These are phyloP conservation scores for Brachypalpus laphriformis DNA, from an alignment of 2,888 invertebrate species.

Conservation along the genomic window DNA sequence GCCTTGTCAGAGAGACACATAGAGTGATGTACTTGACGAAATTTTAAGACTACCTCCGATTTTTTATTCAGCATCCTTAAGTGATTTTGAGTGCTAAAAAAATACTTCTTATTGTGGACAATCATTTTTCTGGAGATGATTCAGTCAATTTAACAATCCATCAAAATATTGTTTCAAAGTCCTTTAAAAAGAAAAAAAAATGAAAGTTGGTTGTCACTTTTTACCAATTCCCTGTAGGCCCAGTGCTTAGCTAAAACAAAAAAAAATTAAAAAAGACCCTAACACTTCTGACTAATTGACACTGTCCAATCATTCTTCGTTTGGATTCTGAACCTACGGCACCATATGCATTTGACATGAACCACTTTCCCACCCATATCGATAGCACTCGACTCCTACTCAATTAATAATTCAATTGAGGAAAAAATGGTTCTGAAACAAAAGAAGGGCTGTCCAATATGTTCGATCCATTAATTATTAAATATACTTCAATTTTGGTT, in stretches of 20 bases:
- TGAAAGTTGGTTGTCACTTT: not conserved
- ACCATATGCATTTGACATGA: constrained; percentile 12
- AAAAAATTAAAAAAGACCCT: not conserved
- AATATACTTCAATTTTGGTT: not conserved
- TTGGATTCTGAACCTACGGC: not conserved
- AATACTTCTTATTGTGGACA: not conserved
- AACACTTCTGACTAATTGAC: constrained; percentile 11
- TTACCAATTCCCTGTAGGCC: no score
- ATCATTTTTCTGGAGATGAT: not conserved
- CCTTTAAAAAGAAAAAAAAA: not conserved
- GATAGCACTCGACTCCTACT: constrained; percentile 1
- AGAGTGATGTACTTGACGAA: not conserved
- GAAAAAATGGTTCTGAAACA: not conserved
- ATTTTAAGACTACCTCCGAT: not conserved
- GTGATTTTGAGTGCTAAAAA: constrained; percentile 25
- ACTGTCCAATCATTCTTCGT: constrained; percentile 6
- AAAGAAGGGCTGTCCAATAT: not conserved
- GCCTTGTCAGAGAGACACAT: not conserved
- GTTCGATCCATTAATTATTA: constrained; percentile 24
- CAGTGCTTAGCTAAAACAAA: no score
- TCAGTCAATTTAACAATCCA: constrained; percentile 26
- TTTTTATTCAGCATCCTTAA: constrained; percentile 11
- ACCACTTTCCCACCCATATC: not conserved
- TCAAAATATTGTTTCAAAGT: not conserved
- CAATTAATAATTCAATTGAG: constrained; percentile 14